Evolutionary conservation across 2,888 invertebrate genomes (phyloP).

Genomic region (Stramonita haemastoma): DNA sequence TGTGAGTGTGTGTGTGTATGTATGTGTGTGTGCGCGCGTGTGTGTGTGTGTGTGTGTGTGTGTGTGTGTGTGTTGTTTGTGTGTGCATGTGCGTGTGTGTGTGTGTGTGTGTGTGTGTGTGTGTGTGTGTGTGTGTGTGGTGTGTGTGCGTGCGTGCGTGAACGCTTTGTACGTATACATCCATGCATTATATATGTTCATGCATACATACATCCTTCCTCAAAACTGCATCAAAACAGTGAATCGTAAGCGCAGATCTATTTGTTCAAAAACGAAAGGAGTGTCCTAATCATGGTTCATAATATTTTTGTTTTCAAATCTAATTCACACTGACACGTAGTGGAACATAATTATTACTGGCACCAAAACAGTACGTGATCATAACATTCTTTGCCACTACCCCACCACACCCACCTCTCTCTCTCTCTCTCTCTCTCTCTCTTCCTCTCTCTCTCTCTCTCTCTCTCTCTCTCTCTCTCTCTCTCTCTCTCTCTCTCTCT

Average conservation of each 20-base stretch:
- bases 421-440: neutral
- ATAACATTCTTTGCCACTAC: neutral
- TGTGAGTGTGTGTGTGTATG: neutral
- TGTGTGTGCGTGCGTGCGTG: neutral
- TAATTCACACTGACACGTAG: no score
- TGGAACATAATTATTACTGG: no score
- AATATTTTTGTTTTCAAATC: no score
- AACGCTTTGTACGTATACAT: neutral
- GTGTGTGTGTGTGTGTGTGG: neutral
- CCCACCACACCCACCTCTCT: neutral
- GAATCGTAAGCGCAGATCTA: neutral
- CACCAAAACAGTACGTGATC: neutral
- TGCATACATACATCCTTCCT: neutral
- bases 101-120: neutral
- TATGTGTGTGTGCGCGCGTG: neutral
- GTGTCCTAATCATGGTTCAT: no score
- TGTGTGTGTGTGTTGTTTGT: neutral
- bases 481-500: neutral
- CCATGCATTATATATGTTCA: neutral
- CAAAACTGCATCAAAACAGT: no score
- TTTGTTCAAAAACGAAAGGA: no score
- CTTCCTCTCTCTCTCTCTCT: constrained; percentile 19
- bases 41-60: neutral
- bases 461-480: neutral
- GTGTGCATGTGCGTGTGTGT: constrained; percentile 15